These are phyloP conservation scores for Drosophila aldrichi DNA, from an alignment of 2,888 invertebrate genomes.

Conservation along the genomic window DNA sequence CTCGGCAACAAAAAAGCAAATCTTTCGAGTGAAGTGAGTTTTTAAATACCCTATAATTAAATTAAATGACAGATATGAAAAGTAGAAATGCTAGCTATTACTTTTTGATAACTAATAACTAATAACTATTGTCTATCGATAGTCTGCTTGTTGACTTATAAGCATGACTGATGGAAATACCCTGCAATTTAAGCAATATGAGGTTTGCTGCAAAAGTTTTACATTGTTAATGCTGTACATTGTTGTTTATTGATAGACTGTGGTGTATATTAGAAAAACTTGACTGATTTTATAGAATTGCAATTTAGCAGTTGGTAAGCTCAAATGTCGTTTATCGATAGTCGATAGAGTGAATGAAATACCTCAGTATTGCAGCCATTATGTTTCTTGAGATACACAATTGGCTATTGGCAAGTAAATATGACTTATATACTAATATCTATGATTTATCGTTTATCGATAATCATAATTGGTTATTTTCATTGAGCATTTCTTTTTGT, in stretches of 20 bases:
- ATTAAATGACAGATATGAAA: not conserved
- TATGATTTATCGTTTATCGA: not conserved
- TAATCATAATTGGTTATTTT: no score
- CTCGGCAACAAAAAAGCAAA: conserved; percentile 13
- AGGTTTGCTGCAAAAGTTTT: not conserved
- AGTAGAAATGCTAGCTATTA: not conserved
- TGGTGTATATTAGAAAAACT: no score
- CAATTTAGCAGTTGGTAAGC: not conserved
- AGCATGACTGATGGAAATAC: conserved; percentile 3
- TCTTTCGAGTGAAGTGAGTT: not conserved
- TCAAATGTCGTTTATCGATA: not conserved
- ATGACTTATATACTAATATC: not conserved
- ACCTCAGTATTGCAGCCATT: not conserved
- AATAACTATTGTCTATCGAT: not conserved
- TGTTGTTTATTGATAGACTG: not conserved
- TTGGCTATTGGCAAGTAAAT: no score
- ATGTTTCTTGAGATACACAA: not conserved
- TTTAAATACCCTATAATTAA: conserved; percentile 16
- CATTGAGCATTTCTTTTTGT: no score
- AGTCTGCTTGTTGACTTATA: not conserved
- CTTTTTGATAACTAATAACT: not conserved
- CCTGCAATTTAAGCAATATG: not conserved
- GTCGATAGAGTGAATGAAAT: not conserved
- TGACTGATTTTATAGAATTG: no score
- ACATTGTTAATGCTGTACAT: rapidly evolving